Percentiles rank a stretch among this genome's conserved stretches.
Conservation (phyloP, 1,140 invertebrate genomes). For the Apis mellifera region DNA sequence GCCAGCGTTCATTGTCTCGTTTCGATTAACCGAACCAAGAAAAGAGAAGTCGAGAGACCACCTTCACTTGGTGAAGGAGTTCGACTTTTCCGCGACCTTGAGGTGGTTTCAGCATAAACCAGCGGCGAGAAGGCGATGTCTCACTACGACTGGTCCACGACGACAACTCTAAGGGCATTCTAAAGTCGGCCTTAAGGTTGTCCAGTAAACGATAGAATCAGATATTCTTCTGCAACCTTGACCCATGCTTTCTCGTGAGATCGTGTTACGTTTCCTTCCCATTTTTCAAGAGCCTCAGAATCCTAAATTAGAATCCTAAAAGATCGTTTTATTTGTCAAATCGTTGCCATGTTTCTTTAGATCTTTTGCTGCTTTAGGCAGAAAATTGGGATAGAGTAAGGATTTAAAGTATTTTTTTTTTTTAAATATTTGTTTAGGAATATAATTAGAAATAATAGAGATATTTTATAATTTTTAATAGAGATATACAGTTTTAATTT, state of each 20-base stretch:
- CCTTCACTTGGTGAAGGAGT: conserved; percentile 54
- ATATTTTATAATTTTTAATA: no score
- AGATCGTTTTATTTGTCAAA: background rate
- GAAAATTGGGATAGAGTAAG: background rate
- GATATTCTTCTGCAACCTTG: conserved; percentile 17
- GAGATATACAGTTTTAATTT: no score
- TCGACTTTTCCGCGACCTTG: conserved; percentile 66
- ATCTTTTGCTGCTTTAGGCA: accelerated
- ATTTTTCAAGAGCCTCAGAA: background rate
- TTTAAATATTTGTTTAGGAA: no score
- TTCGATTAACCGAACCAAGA: conserved; percentile 35
- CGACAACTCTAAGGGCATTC: conserved; percentile 47
- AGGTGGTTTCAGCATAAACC: conserved; percentile 46
- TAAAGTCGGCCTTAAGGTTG: conserved; percentile 60
- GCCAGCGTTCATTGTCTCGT: conserved; percentile 30
- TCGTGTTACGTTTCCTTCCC: background rate
- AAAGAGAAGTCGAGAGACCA: conserved; percentile 31
- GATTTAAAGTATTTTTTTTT: background rate
- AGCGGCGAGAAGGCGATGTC: conserved; percentile 38
- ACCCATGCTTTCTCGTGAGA: background rate
- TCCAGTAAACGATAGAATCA: conserved; percentile 40
- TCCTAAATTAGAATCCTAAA: no score
- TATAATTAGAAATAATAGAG: no score
- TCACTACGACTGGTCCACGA: conserved; percentile 31
- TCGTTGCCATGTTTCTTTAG: background rate